These are phyloP conservation scores for Chlamydotis undulata DNA, from an alignment of 2,113 vertebrate species.

Conservation along the genomic window DNA sequence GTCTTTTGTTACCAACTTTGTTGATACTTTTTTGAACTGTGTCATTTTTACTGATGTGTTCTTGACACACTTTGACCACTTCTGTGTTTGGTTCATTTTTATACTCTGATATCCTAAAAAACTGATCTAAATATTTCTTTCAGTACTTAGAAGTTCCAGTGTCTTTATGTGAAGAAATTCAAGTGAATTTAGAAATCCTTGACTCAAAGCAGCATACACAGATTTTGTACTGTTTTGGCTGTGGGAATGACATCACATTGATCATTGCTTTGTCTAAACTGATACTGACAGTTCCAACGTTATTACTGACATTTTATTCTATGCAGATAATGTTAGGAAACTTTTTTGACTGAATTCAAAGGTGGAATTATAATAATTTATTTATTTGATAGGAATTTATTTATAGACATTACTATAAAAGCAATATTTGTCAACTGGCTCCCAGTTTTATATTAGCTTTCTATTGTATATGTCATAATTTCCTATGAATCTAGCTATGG, in stretches of 20 bases:
- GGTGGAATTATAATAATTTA: neutral
- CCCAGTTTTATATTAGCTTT: neutral
- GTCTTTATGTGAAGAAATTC: neutral
- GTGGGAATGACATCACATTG: neutral
- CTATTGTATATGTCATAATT: neutral
- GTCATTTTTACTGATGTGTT: neutral
- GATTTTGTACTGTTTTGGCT: neutral
- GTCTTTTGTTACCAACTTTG: neutral
- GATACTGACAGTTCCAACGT: neutral
- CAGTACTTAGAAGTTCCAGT: neutral
- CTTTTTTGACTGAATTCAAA: neutral
- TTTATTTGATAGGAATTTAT: neutral
- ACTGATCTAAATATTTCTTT: neutral
- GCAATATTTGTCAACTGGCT: neutral
- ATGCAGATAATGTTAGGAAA: neutral
- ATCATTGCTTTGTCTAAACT: neutral
- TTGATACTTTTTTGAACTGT: neutral
- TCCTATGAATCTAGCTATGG: neutral
- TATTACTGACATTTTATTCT: neutral
- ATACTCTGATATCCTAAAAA: neutral
- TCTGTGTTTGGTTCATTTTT: rapidly evolving
- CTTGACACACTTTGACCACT: neutral
- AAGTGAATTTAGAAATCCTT: neutral
- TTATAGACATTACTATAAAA: neutral
- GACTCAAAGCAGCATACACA: neutral